Evolutionary conservation across 2,797 vertebrate species (phyloP), one percentile per base, ranked within the genome.

Genomic region (Betta splendens): DNA sequence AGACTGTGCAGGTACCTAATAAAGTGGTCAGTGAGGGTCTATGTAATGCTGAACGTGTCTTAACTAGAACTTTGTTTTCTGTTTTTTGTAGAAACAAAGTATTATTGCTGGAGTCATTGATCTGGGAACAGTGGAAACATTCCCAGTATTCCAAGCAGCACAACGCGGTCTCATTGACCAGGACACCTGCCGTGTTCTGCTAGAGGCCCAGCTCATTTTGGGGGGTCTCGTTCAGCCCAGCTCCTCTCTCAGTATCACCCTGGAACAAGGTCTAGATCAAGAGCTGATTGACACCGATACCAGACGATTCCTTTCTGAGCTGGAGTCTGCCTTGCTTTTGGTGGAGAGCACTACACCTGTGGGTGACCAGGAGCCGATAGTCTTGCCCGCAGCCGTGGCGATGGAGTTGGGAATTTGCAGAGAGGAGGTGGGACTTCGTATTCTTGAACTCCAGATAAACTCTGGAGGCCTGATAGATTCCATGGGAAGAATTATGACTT

Each of bases 21-120:
- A n/a, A n/a, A n/a, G n/a, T n/a, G n/a, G n/a, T n/a, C n/a, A n/a
- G n/a, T n/a, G n/a, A n/a, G n/a, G n/a, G n/a, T n/a, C n/a, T n/a
- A n/a, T n/a, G n/a, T n/a, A n/a, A n/a, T 7, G 2, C 2, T n/a
- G 42, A 64, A 20, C 42, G 2, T 43, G 48, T 55, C 2, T 45
- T 0, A 60, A 40, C 36, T 70, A 1, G 1, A 31, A 17, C 64
- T 71, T 45, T 13, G 45, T 70, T 78, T 80, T 88, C 66, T 77
- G 55, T 79, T 70, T 45, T 89, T 89, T 74, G 23, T 79, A 99
- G 98, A 93, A 54, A 63, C 89, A 57, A 15, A 78, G n/a, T n/a
- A n/a, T n/a, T n/a, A 92, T 99, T 78, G 94, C 92, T 69, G 98
- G 98, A 89, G 94, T 98, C 73, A 96, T 99, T 52, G 94, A 98